Percentiles rank a stretch among this genome's conserved stretches.
Evolutionary conservation across 1,140 invertebrate genomes (phyloP).

Genomic region (Drosophila sucinea): DNA sequence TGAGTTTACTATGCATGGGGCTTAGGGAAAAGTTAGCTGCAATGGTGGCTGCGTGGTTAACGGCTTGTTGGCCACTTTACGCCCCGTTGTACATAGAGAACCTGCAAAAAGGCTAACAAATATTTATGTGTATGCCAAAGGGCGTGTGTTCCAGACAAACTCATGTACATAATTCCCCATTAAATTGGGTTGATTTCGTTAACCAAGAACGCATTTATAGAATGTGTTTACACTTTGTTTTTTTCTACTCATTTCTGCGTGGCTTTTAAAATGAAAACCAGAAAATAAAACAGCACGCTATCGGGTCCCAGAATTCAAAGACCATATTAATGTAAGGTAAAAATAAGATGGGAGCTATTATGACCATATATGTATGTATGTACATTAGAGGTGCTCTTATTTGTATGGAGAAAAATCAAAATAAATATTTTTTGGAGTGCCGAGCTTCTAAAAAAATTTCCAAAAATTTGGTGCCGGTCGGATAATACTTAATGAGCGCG

Average conservation of each 20-base stretch:
- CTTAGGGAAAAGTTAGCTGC: not conserved
- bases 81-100: slow-evolving; percentile 50
- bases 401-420: too few species aligned
- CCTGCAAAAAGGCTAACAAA: slow-evolving; percentile 11
- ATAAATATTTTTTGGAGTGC: too few species aligned
- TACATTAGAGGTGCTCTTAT: too few species aligned
- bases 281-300: not conserved
- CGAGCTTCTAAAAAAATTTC: too few species aligned
- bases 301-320: slow-evolving; percentile 39
- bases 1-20: not conserved
- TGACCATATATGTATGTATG: slow-evolving; percentile 14
- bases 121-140: slow-evolving; percentile 6
- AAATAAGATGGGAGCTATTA: slow-evolving; percentile 32
- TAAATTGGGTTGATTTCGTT: slow-evolving; percentile 4
- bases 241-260: slow-evolving; percentile 1
- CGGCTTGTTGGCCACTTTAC: slow-evolving; percentile 77
- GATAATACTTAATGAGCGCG: too few species aligned
- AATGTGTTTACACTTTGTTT: not conserved
- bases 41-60: slow-evolving; percentile 46
- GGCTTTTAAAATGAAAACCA: slow-evolving; percentile 1
- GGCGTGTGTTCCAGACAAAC: slow-evolving; percentile 5
- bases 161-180: not conserved
- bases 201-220: not conserved
- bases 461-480: too few species aligned
- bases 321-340: slow-evolving; percentile 21